Conservation (phyloP, 2,113 vertebrate genomes). For the Miniopterus natalensis region DNA sequence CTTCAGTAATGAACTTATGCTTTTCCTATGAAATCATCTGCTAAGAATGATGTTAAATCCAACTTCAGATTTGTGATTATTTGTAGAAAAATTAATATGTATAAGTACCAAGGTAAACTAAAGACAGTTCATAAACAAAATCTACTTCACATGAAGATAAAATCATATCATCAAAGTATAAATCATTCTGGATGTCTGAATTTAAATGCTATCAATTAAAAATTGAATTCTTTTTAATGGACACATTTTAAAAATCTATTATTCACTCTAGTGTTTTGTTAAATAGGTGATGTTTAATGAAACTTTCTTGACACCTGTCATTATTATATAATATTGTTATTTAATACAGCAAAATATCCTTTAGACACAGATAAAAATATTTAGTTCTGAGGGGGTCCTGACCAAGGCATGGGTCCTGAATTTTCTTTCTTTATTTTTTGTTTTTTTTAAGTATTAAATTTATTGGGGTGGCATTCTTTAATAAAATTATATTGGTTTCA, state of each 20-base stretch:
- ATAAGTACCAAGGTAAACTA: background rate
- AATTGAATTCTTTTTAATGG: background rate
- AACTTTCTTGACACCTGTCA: background rate
- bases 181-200: conserved; percentile 4
- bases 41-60: background rate
- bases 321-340: background rate
- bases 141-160: background rate
- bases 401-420: background rate
- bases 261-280: background rate
- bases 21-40: background rate
- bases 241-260: background rate
- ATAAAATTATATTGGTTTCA: background rate
- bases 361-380: background rate
- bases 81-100: conserved; percentile 20
- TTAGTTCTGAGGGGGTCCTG: background rate
- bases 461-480: background rate
- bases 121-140: background rate
- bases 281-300: background rate
- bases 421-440: background rate
- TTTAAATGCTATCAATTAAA: background rate
- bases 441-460: background rate
- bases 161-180: background rate
- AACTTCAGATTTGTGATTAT: conserved; percentile 32
- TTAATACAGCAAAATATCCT: conserved; percentile 6
- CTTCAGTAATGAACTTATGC: background rate